Base-by-base conservation (phyloP, 2,888 invertebrate species). In the Tridacna crocea region DNA sequence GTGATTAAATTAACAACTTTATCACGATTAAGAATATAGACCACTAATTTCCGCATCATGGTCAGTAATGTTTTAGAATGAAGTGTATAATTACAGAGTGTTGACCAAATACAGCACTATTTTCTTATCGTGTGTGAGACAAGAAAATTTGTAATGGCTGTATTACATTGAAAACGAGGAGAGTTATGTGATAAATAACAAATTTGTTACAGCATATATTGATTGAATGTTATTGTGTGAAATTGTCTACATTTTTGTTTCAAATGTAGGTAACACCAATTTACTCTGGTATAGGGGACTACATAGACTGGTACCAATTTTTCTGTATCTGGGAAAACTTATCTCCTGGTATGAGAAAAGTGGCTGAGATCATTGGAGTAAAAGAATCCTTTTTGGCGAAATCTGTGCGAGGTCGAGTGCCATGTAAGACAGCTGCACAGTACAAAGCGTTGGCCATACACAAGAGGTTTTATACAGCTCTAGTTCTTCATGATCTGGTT, bases 401-500 rank as follows among this genome's bases (percentile, higher is more conserved):
- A 55, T 97, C 97, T 26, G 91, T 92, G 22, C 82, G 89, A n/a
- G 93, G 93, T 12, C 83, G 90, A 17, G 84, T 90, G n/a, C 87
- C 85, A 12, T 88, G 85, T 6, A 91, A 90, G 60, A 91, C 92
- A 13, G 83, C 78, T 0, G 83, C 90, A 11, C 93, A 92, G 78
- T 68, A 85, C 27, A 80, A 81, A 22, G 78, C 88, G 3, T 76
- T 92, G 19, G 91, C 89, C 8, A 87, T 94, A 24, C 94, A 95
- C 88, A 89, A 90, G 24, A 88, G 95, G 58, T 95, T 95, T 90
- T 95, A 94, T 89, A 94, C 98, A 47, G 97, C 99, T 0, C 95
- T 99, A 80, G 98, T 98, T 0, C 95, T 99, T 79, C 97, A 98
- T 94, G 99, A 99, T 93, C 96, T 99, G 84, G 97, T 99, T 0